These are phyloP conservation scores for Odobenus rosmarus DNA, from an alignment of 2,113 vertebrate genomes.

Conservation along the genomic window DNA sequence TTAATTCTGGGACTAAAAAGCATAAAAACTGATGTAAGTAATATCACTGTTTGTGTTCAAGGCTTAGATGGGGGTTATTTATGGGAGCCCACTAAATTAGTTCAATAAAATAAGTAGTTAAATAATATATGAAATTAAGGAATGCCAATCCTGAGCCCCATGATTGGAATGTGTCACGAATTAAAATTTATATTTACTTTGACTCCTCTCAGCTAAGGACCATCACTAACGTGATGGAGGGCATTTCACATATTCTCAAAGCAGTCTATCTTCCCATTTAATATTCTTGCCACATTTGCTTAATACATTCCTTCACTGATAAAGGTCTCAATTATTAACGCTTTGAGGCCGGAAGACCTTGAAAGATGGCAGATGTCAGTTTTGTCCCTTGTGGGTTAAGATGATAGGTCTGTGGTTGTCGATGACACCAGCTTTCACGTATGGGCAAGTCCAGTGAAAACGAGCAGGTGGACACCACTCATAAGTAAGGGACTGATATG, in stretches of 20 bases:
- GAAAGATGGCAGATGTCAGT: not conserved
- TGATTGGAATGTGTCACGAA: not conserved
- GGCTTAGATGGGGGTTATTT: not conserved
- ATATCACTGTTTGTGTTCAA: not conserved
- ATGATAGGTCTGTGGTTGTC: rapidly evolving
- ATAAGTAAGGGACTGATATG: rapidly evolving
- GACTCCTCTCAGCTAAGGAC: not conserved
- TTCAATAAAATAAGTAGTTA: not conserved
- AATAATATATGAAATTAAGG: not conserved
- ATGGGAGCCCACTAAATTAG: not conserved
- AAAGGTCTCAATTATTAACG: not conserved
- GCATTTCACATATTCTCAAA: not conserved
- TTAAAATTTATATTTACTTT: not conserved
- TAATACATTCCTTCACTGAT: too few relatives aligned
- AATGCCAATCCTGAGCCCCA: not conserved
- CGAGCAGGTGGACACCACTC: too few relatives aligned
- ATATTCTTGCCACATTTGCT: not conserved
- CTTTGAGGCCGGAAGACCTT: too few relatives aligned
- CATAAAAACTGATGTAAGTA: not conserved
- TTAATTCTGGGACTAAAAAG: not conserved
- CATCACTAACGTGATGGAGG: not conserved
- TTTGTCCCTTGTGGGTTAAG: not conserved
- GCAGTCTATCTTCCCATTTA: too few relatives aligned
- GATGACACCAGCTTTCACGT: not conserved
- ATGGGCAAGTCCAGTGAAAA: not conserved